Evolutionary conservation across 1,140 invertebrate species (phyloP), one percentile per base, ranked within the genome.

Genomic region (Armadillidium nasatum): DNA sequence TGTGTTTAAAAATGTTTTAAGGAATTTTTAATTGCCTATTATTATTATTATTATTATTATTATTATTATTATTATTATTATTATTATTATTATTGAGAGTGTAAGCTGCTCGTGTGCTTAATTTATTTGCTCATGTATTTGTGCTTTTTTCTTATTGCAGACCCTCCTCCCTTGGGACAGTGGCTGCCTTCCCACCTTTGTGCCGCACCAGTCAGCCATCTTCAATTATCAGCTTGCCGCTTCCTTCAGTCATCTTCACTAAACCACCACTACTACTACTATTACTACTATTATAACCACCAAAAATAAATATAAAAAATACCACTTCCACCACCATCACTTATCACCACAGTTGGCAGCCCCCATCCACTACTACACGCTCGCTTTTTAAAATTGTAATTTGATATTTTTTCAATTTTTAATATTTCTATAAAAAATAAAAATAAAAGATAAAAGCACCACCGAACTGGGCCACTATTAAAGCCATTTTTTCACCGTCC

Each of bases 161-260:
- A 60, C 50, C 50, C 50, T 60, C 50, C 50, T 60, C 50, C 50
- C 50, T 60, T 60, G 50, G 50, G 19, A 13, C 11, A 19, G 11
- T 13, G 50, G 11, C 19, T 13, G 11, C 50, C 11, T 19, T 19
- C 50, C 50, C 11, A 13, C 50, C 19, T 60, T 60, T 19, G 50
- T 60, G 50, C 50, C 50, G 50, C 50, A 60, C 50, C 50, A 19
- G 50, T 60, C 50, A 60, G 50, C 50, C 50, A 60, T 60, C 50
- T 60, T 15, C 50, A 60, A 60, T 60, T 7, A 60, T 60, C 50
- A 60, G 50, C 50, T 60, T 60, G 50, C 50, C 50, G 50, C 50
- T 60, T 60, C 50, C 50, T 60, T 19, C 50, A 60, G 19, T 19
- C 50, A 60, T 60, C 50, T 60, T 60, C 50, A 60, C 50, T 19